Conservation (phyloP, 2,888 invertebrate species). For the Chloroclysta siterata region DNA sequence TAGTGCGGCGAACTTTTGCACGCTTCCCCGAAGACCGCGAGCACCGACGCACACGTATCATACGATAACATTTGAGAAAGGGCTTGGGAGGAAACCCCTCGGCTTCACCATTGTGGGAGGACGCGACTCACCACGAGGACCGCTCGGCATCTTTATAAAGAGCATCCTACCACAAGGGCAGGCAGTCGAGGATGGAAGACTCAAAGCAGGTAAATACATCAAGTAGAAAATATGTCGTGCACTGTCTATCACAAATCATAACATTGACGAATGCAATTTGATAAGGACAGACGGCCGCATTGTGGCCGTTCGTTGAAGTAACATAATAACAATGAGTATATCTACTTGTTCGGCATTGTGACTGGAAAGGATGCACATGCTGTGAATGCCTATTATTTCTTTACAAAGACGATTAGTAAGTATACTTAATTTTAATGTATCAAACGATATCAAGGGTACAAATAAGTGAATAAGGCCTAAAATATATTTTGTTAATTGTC, state of each 20-base stretch:
- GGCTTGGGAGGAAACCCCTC: conserved; percentile 91
- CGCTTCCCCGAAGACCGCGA: conserved; percentile 88
- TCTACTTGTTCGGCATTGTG: conserved; percentile 52
- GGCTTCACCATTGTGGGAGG: conserved; percentile 97
- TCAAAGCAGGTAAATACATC: conserved; percentile 89
- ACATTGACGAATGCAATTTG: conserved; percentile 58
- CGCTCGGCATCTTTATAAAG: conserved; percentile 94
- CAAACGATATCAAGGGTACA: conserved; percentile 19
- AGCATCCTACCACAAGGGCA: conserved; percentile 93
- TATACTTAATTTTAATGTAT: conserved; percentile 34
- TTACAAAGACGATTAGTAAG: conserved; percentile 33
- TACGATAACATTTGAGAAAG: conserved; percentile 91
- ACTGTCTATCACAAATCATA: conserved; percentile 36
- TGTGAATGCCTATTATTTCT: conserved; percentile 51
- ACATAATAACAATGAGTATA: conserved; percentile 53
- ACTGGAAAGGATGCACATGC: conserved; percentile 47
- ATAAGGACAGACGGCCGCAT: conserved; percentile 63
- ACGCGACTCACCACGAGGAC: conserved; percentile 92
- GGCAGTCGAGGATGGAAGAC: conserved; percentile 92
- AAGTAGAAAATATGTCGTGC: conserved; percentile 15
- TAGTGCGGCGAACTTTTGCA: conserved; percentile 88
- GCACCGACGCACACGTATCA: conserved; percentile 89
- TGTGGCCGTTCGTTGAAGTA: conserved; percentile 58
- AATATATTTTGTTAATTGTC: conserved; percentile 18
- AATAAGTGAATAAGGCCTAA: conserved; percentile 8